These are phyloP conservation scores for Aplodontia rufa DNA, from an alignment of 2,113 vertebrate genomes.

Conservation along the genomic window DNA sequence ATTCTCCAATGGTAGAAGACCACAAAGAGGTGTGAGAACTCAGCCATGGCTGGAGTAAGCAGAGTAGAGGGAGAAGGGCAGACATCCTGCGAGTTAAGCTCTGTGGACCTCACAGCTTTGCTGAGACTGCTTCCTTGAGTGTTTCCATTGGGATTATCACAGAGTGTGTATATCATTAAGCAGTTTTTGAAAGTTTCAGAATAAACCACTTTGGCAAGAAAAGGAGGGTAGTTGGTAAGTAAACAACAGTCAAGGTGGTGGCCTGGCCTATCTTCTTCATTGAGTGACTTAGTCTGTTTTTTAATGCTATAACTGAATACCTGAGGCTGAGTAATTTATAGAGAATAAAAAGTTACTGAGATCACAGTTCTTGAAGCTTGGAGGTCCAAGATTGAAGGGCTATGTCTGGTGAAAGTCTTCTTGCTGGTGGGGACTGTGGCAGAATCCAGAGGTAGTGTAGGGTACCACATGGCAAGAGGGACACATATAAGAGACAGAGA, in stretches of 20 bases:
- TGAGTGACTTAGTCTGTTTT: neutral
- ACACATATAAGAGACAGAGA: neutral
- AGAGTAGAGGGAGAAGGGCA: neutral
- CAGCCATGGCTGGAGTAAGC: neutral
- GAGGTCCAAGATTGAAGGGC: neutral
- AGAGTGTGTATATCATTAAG: neutral
- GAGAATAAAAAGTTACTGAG: neutral
- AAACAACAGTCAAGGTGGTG: neutral
- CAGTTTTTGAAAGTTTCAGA: neutral
- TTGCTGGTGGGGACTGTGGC: neutral
- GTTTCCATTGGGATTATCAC: neutral
- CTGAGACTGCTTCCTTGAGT: neutral
- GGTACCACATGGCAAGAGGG: too few relatives aligned
- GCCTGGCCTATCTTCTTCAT: neutral
- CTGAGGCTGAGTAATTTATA: neutral
- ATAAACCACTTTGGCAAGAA: neutral
- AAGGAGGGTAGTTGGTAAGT: neutral
- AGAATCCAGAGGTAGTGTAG: neutral
- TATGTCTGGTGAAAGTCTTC: neutral
- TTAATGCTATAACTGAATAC: neutral
- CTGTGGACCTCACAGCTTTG: neutral
- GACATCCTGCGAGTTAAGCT: fast-evolving
- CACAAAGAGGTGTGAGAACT: neutral
- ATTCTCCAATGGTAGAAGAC: neutral
- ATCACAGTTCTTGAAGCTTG: neutral